Conservation (phyloP, 2,797 vertebrate species). For the Cygnus olor region DNA sequence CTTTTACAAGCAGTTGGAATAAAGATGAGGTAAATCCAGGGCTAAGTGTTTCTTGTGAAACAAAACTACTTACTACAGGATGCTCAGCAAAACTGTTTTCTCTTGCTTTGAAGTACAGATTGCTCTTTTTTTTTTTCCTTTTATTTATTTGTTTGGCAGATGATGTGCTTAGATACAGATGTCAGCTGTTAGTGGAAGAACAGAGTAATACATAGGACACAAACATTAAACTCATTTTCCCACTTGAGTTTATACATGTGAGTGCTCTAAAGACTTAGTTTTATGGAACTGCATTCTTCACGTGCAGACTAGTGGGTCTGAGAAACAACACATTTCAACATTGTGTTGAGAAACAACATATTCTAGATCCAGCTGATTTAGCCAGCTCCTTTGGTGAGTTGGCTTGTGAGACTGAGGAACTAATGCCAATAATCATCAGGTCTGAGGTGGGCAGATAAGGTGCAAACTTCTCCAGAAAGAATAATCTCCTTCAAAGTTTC, state of each 20-base stretch:
- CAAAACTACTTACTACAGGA: background rate
- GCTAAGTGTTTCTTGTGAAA: background rate
- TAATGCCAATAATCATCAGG: background rate
- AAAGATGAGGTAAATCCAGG: background rate
- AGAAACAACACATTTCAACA: background rate
- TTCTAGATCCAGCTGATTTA: background rate
- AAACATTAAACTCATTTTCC: background rate
- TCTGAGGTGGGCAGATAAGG: background rate
- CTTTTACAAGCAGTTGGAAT: background rate
- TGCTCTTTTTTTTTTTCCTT: background rate
- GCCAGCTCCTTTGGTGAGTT: background rate
- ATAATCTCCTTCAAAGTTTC: background rate
- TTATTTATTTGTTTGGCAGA: background rate
- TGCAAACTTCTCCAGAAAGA: background rate
- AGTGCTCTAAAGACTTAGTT: background rate
- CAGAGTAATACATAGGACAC: background rate
- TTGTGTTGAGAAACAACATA: accelerated
- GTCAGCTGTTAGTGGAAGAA: background rate
- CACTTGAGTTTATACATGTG: background rate
- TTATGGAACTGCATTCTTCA: background rate
- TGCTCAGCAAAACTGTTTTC: background rate
- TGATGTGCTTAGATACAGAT: background rate
- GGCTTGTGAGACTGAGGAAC: background rate
- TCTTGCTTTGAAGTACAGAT: background rate
- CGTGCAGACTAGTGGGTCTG: background rate